Evolutionary conservation across 2,888 invertebrate genomes (phyloP).

Genomic region (Teinopalpus imperialis): DNA sequence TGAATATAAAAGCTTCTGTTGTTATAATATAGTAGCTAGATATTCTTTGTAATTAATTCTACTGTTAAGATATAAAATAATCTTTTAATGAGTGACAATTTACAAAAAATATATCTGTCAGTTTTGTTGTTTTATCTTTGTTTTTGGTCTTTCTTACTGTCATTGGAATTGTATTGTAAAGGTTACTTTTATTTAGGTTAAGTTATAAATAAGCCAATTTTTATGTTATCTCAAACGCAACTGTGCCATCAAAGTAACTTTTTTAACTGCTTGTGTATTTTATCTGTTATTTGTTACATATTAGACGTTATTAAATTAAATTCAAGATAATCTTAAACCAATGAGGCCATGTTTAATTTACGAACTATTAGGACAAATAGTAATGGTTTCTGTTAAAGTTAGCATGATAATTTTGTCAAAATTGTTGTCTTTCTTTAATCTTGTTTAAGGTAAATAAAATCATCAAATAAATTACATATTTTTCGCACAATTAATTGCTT

Average conservation of each 20-base stretch:
- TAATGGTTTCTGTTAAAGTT: too few species aligned
- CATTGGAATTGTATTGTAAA: not conserved
- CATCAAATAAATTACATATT: too few species aligned
- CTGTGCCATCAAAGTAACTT: slow-evolving; percentile 15
- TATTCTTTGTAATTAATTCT: slow-evolving; percentile 6
- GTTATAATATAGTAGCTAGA: not conserved
- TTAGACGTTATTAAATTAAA: too few species aligned
- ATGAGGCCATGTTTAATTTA: too few species aligned
- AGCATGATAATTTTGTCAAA: too few species aligned
- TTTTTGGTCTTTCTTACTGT: not conserved
- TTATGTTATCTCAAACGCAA: not conserved
- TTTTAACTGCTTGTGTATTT: not conserved
- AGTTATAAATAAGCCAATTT: slow-evolving; percentile 11
- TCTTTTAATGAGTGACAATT: too few species aligned
- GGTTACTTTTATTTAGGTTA: slow-evolving; percentile 15
- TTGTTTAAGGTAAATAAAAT: not conserved
- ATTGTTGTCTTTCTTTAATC: too few species aligned
- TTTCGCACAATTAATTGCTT: slow-evolving; percentile 16
- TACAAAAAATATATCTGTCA: not conserved
- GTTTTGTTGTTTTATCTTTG: not conserved
- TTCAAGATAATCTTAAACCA: too few species aligned
- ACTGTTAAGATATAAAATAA: slow-evolving; percentile 3
- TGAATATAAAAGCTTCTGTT: not conserved
- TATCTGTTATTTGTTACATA: too few species aligned
- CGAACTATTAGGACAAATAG: too few species aligned